Base-by-base conservation (phyloP, 2,113 vertebrate species). In the Petaurus breviceps region DNA sequence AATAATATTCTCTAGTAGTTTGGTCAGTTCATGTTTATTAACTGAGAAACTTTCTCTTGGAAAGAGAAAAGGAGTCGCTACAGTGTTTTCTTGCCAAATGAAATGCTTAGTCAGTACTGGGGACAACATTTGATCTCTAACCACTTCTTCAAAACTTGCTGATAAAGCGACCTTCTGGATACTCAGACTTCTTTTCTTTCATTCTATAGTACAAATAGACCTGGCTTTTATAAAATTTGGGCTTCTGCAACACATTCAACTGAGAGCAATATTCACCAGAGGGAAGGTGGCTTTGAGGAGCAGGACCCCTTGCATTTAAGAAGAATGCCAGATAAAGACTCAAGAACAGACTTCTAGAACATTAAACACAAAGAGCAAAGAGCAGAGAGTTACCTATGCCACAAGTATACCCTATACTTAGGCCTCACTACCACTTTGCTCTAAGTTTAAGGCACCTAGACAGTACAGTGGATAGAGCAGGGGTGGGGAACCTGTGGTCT, bases 21-120 rank as follows among this genome's bases (percentile, higher is more conserved):
- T 0, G 12, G 46, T 68, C 23, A 1, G 4, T 12, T 47, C 26
- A 0, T 51, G 55, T 77, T 93, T 51, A 94, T 31, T 68, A 31
- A 91, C 0, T 2, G 90, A 57, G 37, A 26, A 8, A 52, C 19
- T 94, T 25, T 90, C 91, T 94, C 90, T 51, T 52, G 25, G 25
- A n/a, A 89, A 61, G 61, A 92, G 77, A n/a, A 31, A 28, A 0
- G 54, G 90, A 47, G 92, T 90, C 96, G 47, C 93, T 93, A 91
- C 0, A 0, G 37, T 6, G 8, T 37, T 94, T 47, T 31, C 24
- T 37, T 51, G 52, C 55, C 96, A 91, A 54, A n/a, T 50, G 25
- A 43, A 91, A 51, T 57, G 68, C 90, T 95, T 37, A 94, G n/a
- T 31, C 46, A 92, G 43, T 92, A 51, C 11, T 84, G 68, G 68